Evolutionary conservation across 1,140 invertebrate genomes (phyloP).

Genomic region (Drosophila sucinea): DNA sequence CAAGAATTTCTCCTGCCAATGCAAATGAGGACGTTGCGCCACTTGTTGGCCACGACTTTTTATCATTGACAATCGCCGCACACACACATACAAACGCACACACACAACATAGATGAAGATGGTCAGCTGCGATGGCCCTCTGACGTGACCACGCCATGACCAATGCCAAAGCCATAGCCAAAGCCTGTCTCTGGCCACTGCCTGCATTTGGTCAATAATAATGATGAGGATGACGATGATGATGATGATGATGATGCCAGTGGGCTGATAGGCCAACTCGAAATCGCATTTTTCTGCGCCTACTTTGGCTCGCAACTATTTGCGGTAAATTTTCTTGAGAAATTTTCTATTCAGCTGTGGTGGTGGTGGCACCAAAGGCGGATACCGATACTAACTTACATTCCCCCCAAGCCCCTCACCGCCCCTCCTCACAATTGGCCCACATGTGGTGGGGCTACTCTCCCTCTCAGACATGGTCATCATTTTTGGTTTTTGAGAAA

Average conservation of each 20-base stretch:
- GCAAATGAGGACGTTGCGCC: constrained; percentile 75
- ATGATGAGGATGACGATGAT: constrained; percentile 20
- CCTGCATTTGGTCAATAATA: constrained; percentile 12
- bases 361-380: background rate
- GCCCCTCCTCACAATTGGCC: constrained; percentile 2
- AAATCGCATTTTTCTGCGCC: constrained; percentile 71
- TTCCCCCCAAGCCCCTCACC: background rate
- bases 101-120: constrained; percentile 51
- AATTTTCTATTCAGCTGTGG: constrained; percentile 33
- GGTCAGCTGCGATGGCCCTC: constrained; percentile 76
- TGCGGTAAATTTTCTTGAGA: constrained; percentile 67
- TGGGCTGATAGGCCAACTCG: constrained; percentile 67
- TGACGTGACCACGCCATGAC: constrained; percentile 71
- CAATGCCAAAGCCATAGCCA: constrained; percentile 39
- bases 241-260: constrained; percentile 69
- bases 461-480: constrained; percentile 12
- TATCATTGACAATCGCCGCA: constrained; percentile 70
- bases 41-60: constrained; percentile 77
- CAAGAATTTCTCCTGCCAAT: constrained; percentile 66
- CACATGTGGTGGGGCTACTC: no score
- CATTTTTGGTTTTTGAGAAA: constrained; percentile 33
- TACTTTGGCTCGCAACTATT: constrained; percentile 72
- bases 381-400: constrained; percentile 2
- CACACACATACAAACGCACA: constrained; percentile 3
- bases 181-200: constrained; percentile 28